These are phyloP conservation scores for Abrostola tripartita DNA, from an alignment of 2,888 invertebrate species.

Conservation along the genomic window DNA sequence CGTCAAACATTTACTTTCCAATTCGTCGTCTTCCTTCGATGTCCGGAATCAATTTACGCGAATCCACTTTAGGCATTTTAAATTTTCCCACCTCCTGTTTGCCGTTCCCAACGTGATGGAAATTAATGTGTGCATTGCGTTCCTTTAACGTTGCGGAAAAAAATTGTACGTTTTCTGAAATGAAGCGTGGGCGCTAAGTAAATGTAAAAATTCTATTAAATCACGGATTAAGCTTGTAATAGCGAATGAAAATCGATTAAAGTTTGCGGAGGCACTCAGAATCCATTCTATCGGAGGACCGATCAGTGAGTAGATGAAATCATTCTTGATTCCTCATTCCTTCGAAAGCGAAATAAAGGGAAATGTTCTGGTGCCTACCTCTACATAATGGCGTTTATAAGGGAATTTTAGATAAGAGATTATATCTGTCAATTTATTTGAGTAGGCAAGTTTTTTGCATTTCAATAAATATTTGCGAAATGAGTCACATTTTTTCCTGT, in stretches of 20 bases:
- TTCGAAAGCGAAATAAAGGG: conserved; percentile 64
- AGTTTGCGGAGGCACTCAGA: conserved; percentile 63
- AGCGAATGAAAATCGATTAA: conserved; percentile 73
- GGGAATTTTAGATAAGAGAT: conserved; percentile 38
- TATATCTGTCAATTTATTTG: conserved; percentile 47
- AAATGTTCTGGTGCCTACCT: conserved; percentile 53
- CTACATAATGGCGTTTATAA: conserved; percentile 42
- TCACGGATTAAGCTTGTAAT: conserved; percentile 69
- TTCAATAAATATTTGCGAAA: conserved; percentile 18
- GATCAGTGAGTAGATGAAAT: conserved; percentile 69
- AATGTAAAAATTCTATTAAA: conserved; percentile 75
- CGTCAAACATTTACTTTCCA: conserved; percentile 80
- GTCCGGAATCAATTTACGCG: conserved; percentile 83
- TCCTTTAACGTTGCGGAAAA: conserved; percentile 62
- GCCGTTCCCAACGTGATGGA: conserved; percentile 75
- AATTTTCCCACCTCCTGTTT: conserved; percentile 76
- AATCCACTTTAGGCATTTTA: conserved; percentile 77
- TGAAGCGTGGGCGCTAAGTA: conserved; percentile 59
- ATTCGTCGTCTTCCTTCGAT: conserved; percentile 76
- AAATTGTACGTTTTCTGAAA: conserved; percentile 65
- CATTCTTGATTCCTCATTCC: conserved; percentile 66
- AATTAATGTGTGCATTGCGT: conserved; percentile 85
- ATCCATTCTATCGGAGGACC: conserved; percentile 60
- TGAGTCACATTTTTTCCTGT: conserved; percentile 1
- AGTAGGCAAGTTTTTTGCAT: conserved; percentile 19